Base-by-base conservation (phyloP, 2,888 invertebrate species). In the Parthenolecanium corni region DNA sequence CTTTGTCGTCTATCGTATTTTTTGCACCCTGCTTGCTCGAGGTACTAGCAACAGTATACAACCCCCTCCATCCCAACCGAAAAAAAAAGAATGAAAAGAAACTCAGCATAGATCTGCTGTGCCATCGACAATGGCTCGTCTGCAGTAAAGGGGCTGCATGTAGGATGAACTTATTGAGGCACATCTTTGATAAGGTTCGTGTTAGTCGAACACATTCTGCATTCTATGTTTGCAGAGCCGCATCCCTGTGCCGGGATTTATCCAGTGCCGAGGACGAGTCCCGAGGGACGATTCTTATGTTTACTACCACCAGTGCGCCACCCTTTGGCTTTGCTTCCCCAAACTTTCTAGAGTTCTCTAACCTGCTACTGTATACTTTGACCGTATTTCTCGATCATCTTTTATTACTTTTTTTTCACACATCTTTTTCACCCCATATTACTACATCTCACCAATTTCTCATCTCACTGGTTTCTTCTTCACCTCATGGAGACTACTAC, bases 241-340 rank as follows among this genome's bases (percentile, higher is more conserved):
- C 49, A 61, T 61, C 49, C 47, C 61, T 49, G 40, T 38, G 49
- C 31, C 38, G 61, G 61, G 61, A 61, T 61, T 61, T 61, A 61
- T 61, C 61, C 38, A 40, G 38, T 61, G 51, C 61, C 61, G 61
- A n/a, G 61, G 47, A 58, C 58, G 58, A 58, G 49, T 61, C 61
- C 51, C 61, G 36, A 36, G 61, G 49, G 61, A 61, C 51, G 38
- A n/a, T 36, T 61, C 49, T 49, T 61, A 38, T 38, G 51, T 61
- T 61, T 40, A 25, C n/a, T 61, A 38, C 23, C 23, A 31, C 51
- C 36, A 20, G n/a, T 61, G 20, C 24, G 18, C 51, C 16, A 21
- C 38, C 6, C 31, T 31, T 31, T 31, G 31, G 9, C 31, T 31
- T 6, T 31, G 4, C 9, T 9, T 9, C 9, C 9, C 4, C 31